Base-by-base conservation (phyloP, 1,140 invertebrate genomes). In the Conopomorpha cramerella region DNA sequence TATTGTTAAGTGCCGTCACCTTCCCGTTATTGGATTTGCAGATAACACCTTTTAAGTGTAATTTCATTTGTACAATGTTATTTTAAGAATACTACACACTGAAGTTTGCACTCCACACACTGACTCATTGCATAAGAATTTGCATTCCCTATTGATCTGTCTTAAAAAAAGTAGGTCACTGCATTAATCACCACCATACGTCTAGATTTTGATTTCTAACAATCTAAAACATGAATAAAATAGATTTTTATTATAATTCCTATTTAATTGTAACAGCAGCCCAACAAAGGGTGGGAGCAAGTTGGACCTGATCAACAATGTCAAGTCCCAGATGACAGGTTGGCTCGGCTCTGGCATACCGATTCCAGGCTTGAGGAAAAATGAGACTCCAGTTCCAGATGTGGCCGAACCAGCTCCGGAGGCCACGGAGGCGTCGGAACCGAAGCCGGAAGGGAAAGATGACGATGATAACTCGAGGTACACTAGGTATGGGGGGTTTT, bases 401-500 rank as follows among this genome's bases (percentile, higher is more conserved):
- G 56, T 70, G 15, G 49, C 65, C 1, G 81, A 81, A 36, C 70
- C 70, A 15, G 53, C 63, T 3, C 60, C 76, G 1, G 79, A 83
- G 48, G 62, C 79, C 13, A 59, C 52, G 14, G 77, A 81, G 45
- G 40, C 72, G 48, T 55, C 78, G 37, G 77, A 80, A 41, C 44
- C 64, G 40, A 80, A 81, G 43, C 56, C 72, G 4, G 63, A 64
- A 44, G 72, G 76, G 45, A 89, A 88, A 72, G 87, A 90, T 47
- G 89, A 91, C 70, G 89, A 91, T 67, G 89, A 90, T 74, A 89
- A 87, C 80, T 88, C 86, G 67, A 88, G 86, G 86, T 87, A 84
- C 78, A 80, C 79, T 82, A 82, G 81, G 82, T 82, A 83, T 73
- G 82, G 77, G 81, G 80, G 80, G 59, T 60, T n/a, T n/a, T 57